Evolutionary conservation across 2,888 invertebrate genomes (phyloP), one percentile per base, ranked within the genome.

Genomic region (Bembecia ichneumoniformis): DNA sequence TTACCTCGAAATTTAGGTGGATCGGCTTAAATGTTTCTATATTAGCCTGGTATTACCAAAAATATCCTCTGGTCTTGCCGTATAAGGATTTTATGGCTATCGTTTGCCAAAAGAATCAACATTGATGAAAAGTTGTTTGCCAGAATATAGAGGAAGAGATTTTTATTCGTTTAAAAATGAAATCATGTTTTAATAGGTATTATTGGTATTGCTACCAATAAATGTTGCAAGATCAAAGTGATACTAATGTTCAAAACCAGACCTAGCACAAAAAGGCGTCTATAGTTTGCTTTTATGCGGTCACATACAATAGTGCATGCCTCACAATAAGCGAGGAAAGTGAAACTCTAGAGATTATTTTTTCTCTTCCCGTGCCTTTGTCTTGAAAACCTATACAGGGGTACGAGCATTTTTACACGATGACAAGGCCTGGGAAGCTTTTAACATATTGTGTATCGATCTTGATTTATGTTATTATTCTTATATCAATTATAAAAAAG

Each of bases 321-420:
- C 55, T 61, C 64, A 75, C 69, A 75, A 71, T 69, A 66, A 58
- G 53, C 49, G 58, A 66, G 66, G 66, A 77, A 77, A 77, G 79
- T 77, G 77, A 78, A 77, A 81, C 75, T 71, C 56, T 57, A 68
- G 63, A 64, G 59, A 56, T 66, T 74, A 74, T 77, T 77, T 73
- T 66, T 66, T 57, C 55, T 40, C 14, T 55, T 56, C 55, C 58
- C 62, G 58, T 51, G 60, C 58, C 66, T 70, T 71, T 76, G 71
- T 74, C 56, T 74, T 46, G 52, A 66, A 66, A 66, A 60, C 60
- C 57, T 58, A 56, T 63, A 58, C 56, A 64, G 40, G 13, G 64
- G 66, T 64, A 66, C 62, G 61, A 55, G 57, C 55, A 59, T 68
- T 71, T 66, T 40, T 69, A 63, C 69, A 66, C 64, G 64, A 73